Evolutionary conservation across 2,797 vertebrate genomes (phyloP).

Genomic region (Melanogrammus aeglefinus): DNA sequence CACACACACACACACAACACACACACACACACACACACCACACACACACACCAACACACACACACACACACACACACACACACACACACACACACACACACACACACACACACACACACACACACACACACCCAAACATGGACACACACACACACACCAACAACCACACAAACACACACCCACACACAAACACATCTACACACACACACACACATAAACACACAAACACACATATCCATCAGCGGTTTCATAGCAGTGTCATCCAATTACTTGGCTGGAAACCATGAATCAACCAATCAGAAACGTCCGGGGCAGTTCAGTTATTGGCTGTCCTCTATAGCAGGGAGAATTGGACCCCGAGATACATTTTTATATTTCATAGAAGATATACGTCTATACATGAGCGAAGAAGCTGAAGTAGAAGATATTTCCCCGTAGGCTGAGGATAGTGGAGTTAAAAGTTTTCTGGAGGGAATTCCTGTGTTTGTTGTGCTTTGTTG

Average conservation of each 20-base stretch:
- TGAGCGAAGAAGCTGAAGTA: neutral
- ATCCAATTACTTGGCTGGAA: constrained; percentile 50
- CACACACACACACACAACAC: too few relatives aligned
- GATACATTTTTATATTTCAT: neutral
- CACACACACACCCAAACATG: too few relatives aligned
- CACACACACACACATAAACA: too few relatives aligned
- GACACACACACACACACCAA: too few relatives aligned
- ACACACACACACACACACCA: too few relatives aligned
- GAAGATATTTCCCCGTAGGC: neutral
- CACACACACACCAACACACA: too few relatives aligned
- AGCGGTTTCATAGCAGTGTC: constrained; percentile 47
- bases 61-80: too few relatives aligned
- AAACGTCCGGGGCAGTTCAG: constrained; percentile 36
- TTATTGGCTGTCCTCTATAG: constrained; percentile 36
- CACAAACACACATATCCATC: constrained; percentile 41
- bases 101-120: too few relatives aligned
- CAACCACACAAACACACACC: too few relatives aligned
- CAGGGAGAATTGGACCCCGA: constrained; percentile 17
- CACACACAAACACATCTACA: too few relatives aligned
- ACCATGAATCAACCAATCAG: constrained; percentile 67
- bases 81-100: too few relatives aligned
- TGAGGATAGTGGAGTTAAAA: neutral
- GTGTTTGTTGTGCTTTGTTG: neutral
- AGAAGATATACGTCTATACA: neutral
- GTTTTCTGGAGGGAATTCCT: neutral